Evolutionary conservation across 2,797 vertebrate genomes (phyloP).

Genomic region (Coilia nasus): DNA sequence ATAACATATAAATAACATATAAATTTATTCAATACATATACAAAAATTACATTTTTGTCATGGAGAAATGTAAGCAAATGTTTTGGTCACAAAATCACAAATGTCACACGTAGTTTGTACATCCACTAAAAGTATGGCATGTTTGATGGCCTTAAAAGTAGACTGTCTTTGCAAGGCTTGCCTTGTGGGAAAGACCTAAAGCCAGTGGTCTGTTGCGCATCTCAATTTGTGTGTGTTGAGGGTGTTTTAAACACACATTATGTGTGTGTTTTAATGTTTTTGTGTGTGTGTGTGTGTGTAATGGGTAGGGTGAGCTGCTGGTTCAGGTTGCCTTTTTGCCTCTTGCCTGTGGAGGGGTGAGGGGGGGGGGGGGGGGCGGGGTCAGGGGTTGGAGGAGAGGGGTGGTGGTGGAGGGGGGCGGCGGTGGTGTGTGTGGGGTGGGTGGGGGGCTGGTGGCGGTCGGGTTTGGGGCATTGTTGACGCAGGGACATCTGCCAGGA

Average conservation of each 20-base stretch:
- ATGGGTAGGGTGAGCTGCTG: constrained; percentile 40
- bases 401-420: too few relatives aligned
- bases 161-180: too few relatives aligned
- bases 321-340: constrained; percentile 53
- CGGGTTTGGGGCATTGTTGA: constrained; percentile 79
- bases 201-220: not conserved
- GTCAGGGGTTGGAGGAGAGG: too few relatives aligned
- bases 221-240: not conserved
- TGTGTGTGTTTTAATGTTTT: not conserved
- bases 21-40: too few relatives aligned
- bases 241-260: not conserved
- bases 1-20: too few relatives aligned
- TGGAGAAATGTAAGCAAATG: too few relatives aligned
- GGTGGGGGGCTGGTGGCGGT: constrained; percentile 7
- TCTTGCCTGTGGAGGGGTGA: not conserved
- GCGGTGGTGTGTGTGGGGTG: not conserved
- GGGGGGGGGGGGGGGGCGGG: not conserved
- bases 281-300: constrained; percentile 7
- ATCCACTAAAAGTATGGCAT: too few relatives aligned
- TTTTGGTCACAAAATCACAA: too few relatives aligned
- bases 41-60: too few relatives aligned
- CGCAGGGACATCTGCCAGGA: constrained; percentile 82
- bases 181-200: too few relatives aligned
- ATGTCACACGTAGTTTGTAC: too few relatives aligned
- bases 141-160: too few relatives aligned